Percentiles rank a stretch among this genome's conserved stretches.
These are phyloP conservation scores for Drosophila miranda DNA, from an alignment of 1,140 invertebrate genomes.

Conservation along the genomic window DNA sequence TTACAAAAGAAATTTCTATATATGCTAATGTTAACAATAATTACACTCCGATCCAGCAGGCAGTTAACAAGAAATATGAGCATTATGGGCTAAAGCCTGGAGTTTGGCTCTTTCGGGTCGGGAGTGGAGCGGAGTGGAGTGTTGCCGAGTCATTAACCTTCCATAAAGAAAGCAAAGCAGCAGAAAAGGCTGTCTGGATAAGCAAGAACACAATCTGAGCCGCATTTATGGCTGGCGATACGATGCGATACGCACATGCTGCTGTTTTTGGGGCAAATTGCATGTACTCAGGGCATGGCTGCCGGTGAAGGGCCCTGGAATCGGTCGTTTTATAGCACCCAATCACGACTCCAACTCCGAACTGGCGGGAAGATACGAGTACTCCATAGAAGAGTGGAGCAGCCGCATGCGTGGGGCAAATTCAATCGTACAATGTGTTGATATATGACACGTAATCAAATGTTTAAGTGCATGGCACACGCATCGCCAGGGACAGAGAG, in stretches of 20 bases:
- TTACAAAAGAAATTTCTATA: background rate
- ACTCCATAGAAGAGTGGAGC: background rate
- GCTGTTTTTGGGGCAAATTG: constrained; percentile 27
- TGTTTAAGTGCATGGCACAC: constrained; percentile 74
- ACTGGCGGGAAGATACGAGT: too few relatives aligned
- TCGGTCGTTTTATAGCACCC: constrained; percentile 45
- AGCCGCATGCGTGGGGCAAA: constrained; percentile 50
- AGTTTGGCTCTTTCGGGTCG: constrained; percentile 1
- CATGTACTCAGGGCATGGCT: constrained; percentile 35
- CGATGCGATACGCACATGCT: constrained; percentile 34
- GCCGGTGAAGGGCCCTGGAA: background rate
- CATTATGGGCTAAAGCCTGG: too few relatives aligned
- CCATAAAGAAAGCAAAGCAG: constrained; percentile 17
- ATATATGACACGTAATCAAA: constrained; percentile 80
- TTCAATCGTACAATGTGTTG: constrained; percentile 75
- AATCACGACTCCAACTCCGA: constrained; percentile 43
- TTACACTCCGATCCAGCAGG: background rate
- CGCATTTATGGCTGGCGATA: constrained; percentile 43
- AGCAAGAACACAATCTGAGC: constrained; percentile 39
- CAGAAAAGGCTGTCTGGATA: constrained; percentile 17
- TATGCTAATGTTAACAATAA: background rate
- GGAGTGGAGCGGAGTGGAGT: constrained; percentile 18
- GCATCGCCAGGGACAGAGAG: constrained; percentile 32
- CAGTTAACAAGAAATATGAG: constrained; percentile 23
- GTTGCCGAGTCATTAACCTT: constrained; percentile 35